phyloP scores from a whole-genome alignment of 2,888 invertebrate species.

The Melanchra persicariae region DNA sequence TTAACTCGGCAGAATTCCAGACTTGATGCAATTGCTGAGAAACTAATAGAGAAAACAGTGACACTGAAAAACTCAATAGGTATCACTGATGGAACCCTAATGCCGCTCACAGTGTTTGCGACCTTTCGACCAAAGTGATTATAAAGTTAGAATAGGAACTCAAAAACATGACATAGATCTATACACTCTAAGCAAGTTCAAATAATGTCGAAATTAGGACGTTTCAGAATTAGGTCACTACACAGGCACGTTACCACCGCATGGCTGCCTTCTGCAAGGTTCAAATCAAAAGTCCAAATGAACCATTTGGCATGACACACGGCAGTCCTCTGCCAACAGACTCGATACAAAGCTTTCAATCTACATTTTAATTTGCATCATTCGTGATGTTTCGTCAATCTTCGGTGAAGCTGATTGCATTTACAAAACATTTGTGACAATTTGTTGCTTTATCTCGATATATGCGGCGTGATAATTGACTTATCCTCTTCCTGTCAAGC shows the following conservation, averaged over 20 bases:
- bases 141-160: not conserved
- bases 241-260: constrained; percentile 23
- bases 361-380: constrained; percentile 45
- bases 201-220: constrained; percentile 33
- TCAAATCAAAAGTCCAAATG: constrained; percentile 43
- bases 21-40: not conserved
- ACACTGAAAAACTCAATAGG: not conserved
- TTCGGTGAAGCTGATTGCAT: constrained; percentile 27
- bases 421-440: constrained; percentile 22
- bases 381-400: constrained; percentile 50
- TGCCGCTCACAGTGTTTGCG: no score
- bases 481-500: no score
- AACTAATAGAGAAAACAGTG: not conserved
- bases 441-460: constrained; percentile 3
- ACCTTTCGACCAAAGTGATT: not conserved
- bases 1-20: no score
- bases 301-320: constrained; percentile 60
- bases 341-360: constrained; percentile 58
- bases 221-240: constrained; percentile 46
- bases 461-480: not conserved
- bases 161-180: not conserved
- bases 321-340: constrained; percentile 47
- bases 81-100: no score
- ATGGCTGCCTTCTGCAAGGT: constrained; percentile 39
- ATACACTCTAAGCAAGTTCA: not conserved